phyloP scores from a whole-genome alignment of 2,888 invertebrate genomes.

The Drosophila acutilabella region DNA sequence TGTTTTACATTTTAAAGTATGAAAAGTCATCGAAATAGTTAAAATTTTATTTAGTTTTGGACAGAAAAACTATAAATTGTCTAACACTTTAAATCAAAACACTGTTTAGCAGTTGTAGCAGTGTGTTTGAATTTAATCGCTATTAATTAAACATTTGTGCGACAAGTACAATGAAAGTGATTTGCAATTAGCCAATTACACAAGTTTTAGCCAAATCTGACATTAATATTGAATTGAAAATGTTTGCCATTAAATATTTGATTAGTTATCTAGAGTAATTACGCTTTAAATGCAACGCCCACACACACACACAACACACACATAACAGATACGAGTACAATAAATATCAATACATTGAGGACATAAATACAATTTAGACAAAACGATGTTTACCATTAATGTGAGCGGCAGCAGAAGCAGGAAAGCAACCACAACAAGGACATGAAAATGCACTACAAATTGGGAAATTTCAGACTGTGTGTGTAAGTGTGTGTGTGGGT shows the following conservation, averaged over 20 bases:
- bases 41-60: no score
- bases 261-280: conserved; percentile 17
- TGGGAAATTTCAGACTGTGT: conserved; percentile 20
- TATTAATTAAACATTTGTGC: no score
- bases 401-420: background rate
- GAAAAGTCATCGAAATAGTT: no score
- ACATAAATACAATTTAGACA: conserved; percentile 48
- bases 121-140: no score
- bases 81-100: no score
- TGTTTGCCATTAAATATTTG: background rate
- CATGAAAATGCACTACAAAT: conserved; percentile 42
- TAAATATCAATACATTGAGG: conserved; percentile 18
- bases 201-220: background rate
- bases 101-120: no score
- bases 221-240: background rate
- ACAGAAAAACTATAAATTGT: no score
- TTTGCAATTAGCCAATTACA: background rate
- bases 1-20: no score
- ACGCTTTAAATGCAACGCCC: conserved; percentile 12
- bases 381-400: conserved; percentile 34
- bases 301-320: background rate
- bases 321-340: background rate
- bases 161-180: background rate
- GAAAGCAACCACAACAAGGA: conserved; percentile 23
- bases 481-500: background rate